phyloP scores from a whole-genome alignment of 2,888 invertebrate species.

The Tachina lurida region DNA sequence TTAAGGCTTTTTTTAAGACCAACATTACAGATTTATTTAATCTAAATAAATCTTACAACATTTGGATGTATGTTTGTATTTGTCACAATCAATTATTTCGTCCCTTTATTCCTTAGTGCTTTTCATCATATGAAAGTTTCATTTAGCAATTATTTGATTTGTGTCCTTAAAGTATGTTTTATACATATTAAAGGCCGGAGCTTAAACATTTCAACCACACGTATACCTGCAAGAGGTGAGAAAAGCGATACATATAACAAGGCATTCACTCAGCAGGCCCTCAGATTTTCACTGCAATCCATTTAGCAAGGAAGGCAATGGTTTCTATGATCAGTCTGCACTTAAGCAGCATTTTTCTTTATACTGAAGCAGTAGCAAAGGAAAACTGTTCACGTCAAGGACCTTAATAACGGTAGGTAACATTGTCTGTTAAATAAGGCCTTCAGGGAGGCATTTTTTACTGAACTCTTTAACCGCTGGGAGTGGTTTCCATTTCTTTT shows the following conservation, averaged over 20 bases:
- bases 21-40: no score
- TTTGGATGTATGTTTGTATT: no score
- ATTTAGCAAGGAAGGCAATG: background rate
- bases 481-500: background rate
- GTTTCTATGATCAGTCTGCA: no score
- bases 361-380: no score
- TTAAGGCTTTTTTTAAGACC: no score
- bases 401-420: no score
- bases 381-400: no score
- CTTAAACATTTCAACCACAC: constrained; percentile 47
- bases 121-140: background rate
- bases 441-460: background rate
- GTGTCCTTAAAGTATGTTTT: constrained; percentile 1
- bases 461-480: background rate
- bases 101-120: background rate
- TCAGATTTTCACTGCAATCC: background rate
- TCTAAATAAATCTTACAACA: no score
- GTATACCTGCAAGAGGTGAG: constrained; percentile 6
- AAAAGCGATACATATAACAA: background rate
- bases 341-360: no score
- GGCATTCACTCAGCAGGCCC: background rate
- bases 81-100: no score
- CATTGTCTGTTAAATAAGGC: background rate
- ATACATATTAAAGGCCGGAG: background rate
- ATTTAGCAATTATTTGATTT: constrained; percentile 24